Evolutionary conservation across 1,140 invertebrate species (phyloP).

Genomic region (Drosophila teissieri): DNA sequence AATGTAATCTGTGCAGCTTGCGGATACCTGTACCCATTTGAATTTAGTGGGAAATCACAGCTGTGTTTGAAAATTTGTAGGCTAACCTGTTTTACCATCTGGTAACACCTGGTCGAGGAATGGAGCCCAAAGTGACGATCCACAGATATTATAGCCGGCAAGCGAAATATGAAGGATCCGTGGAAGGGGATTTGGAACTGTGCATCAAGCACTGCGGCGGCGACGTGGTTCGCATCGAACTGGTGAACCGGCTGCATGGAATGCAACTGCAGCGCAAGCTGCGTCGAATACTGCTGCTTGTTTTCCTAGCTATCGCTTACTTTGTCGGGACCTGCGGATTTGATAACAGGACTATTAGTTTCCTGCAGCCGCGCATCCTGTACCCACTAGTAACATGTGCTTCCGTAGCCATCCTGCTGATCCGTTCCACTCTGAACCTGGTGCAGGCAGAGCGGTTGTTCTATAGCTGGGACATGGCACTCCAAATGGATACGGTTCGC

Average conservation of each 20-base stretch:
- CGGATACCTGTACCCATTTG: not conserved
- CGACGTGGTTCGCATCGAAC: conserved; percentile 66
- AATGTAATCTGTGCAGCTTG: too few species aligned
- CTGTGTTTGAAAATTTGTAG: not conserved
- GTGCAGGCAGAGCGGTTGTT: conserved; percentile 85
- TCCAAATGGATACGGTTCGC: conserved; percentile 85
- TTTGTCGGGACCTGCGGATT: conserved; percentile 27
- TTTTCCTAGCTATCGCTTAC: conserved; percentile 27
- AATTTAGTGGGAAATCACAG: not conserved
- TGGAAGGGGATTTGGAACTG: conserved; percentile 51
- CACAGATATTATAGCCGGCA: conserved; percentile 57
- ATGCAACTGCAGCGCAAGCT: conserved; percentile 45
- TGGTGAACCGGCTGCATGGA: conserved; percentile 48
- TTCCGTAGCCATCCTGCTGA: conserved; percentile 21
- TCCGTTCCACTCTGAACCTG: conserved; percentile 33
- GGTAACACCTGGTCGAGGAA: not conserved
- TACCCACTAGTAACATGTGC: conserved; percentile 28
- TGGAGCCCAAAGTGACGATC: conserved; percentile 25
- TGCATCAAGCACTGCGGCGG: conserved; percentile 50
- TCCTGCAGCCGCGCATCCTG: conserved; percentile 46
- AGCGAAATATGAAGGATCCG: conserved; percentile 57
- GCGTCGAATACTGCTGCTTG: conserved; percentile 39
- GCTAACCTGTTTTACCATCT: not conserved
- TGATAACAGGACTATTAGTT: not conserved
- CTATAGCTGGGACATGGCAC: conserved; percentile 86